Percentiles rank a stretch among this genome's conserved stretches.
Evolutionary conservation across 2,113 vertebrate species (phyloP).

Genomic region (Orientallactaga bullata): DNA sequence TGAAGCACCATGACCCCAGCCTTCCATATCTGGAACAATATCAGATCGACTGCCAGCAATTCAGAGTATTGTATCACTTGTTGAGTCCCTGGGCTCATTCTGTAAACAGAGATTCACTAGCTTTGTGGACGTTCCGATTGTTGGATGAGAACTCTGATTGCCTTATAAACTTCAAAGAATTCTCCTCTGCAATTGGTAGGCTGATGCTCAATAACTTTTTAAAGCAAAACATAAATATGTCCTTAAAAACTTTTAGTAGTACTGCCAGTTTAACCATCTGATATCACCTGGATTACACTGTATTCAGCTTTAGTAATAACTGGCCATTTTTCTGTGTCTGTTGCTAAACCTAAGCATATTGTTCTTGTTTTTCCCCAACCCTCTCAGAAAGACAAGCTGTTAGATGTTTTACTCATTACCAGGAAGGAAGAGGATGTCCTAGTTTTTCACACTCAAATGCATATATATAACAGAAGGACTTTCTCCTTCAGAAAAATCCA

Average conservation of each 20-base stretch:
- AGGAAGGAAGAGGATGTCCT: conserved; percentile 26
- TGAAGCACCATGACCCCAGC: conserved; percentile 96
- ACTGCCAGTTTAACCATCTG: conserved; percentile 43
- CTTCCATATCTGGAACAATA: conserved; percentile 98
- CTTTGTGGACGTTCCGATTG: conserved; percentile 93
- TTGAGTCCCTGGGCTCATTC: conserved; percentile 96
- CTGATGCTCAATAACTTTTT: not conserved
- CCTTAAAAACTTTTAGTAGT: conserved; percentile 44
- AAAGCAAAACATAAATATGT: conserved; percentile 53
- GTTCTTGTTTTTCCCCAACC: conserved; percentile 23
- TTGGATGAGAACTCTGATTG: conserved; percentile 93
- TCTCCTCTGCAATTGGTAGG: conserved; percentile 93
- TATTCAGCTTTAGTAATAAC: conserved; percentile 44
- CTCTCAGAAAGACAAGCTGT: conserved; percentile 54
- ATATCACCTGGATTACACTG: conserved; percentile 22
- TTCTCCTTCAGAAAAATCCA: conserved; percentile 38
- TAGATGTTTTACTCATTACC: conserved; percentile 58
- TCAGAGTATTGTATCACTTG: conserved; percentile 92
- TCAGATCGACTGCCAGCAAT: conserved; percentile 95
- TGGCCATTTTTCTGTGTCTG: conserved; percentile 31
- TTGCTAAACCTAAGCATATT: conserved; percentile 53
- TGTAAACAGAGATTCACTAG: conserved; percentile 90
- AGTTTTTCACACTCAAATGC: not conserved
- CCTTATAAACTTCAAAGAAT: conserved; percentile 98
- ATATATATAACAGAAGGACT: not conserved